phyloP scores from a whole-genome alignment of 1,140 invertebrate species.

The Drosophila ficusphila region DNA sequence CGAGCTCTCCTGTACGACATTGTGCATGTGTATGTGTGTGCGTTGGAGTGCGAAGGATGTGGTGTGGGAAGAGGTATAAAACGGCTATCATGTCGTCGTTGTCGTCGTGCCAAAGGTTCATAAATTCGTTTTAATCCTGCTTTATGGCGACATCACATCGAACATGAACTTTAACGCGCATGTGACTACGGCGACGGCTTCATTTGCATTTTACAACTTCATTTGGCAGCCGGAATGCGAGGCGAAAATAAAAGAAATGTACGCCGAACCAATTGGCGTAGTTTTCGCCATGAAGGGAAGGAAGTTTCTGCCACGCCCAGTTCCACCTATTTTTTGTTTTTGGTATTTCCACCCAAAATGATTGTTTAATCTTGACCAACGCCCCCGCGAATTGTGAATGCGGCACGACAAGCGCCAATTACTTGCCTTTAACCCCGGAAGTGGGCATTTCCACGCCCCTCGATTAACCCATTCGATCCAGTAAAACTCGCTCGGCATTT shows the following conservation, averaged over 20 bases:
- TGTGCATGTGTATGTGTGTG: conserved; percentile 25
- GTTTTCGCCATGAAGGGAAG: conserved; percentile 22
- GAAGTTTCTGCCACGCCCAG: conserved; percentile 1
- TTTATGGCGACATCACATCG: conserved; percentile 81
- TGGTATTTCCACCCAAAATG: no score
- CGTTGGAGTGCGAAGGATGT: conserved; percentile 13
- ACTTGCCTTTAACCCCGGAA: conserved; percentile 47
- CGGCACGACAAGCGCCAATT: conserved; percentile 67
- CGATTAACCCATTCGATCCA: conserved; percentile 46
- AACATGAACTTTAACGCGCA: conserved; percentile 81
- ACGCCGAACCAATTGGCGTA: conserved; percentile 60
- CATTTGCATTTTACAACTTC: conserved; percentile 82
- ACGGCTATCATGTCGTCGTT: conserved; percentile 63
- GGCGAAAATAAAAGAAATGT: conserved; percentile 69
- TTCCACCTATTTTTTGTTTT: background rate
- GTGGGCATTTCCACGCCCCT: conserved; percentile 68
- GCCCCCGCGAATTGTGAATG: conserved; percentile 16
- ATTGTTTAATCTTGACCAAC: conserved; percentile 65
- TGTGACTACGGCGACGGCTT: conserved; percentile 64
- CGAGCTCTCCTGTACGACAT: conserved; percentile 16
- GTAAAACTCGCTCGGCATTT: conserved; percentile 36
- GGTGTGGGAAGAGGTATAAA: conserved; percentile 28
- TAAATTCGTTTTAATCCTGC: conserved; percentile 82
- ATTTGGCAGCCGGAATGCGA: conserved; percentile 64
- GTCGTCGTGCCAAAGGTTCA: conserved; percentile 77